Evolutionary conservation across 2,113 vertebrate genomes (phyloP), one percentile per base, ranked within the genome.

Genomic region (Smithornis capensis): DNA sequence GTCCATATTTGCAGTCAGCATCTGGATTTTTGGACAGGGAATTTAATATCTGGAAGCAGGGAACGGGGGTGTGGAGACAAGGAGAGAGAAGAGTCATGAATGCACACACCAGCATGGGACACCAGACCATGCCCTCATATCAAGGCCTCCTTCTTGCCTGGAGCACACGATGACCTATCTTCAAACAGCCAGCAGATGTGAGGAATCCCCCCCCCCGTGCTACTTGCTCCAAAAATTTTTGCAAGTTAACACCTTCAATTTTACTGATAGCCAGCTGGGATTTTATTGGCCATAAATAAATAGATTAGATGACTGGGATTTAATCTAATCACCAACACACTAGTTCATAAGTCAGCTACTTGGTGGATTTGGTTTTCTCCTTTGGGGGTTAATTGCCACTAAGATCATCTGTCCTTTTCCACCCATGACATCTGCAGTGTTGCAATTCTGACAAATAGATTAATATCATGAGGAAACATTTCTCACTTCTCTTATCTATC

Each of bases 1-100:
- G 98, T 49, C 98, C 99, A 0, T 97, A 97, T 27, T 95, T 97
- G 83, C 97, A 96, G 69, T 97, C 91, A 6, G 98, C 96, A 2
- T 97, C 97, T 1, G 98, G 98, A 53, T 98, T 98, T 53, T 94
- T 95, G 8, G 98, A 96, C 2, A 98, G 94, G 10, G 97, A 97
- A 70, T 98, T 99, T 96, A 99, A 96, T 23, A 98, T 82, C 99
- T 99, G 80, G 4, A 75, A 91, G 78, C 8, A 76, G 42, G 47
- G 67, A 89, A 80, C 2, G 70, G 25, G 70, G 35, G 52, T 7
- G 71, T 9, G 63, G 64, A 87, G 24, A 73, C 42, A 69, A 90
- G 65, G 12, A 86, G 45, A 91, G 73, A 83, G 68, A 83, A 85
- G 19, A 56, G 31, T 3, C 28, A 67, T 97, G 69, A 95, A 42